Base-by-base conservation (phyloP, 2,113 vertebrate species). In the Dasypus novemcinctus region DNA sequence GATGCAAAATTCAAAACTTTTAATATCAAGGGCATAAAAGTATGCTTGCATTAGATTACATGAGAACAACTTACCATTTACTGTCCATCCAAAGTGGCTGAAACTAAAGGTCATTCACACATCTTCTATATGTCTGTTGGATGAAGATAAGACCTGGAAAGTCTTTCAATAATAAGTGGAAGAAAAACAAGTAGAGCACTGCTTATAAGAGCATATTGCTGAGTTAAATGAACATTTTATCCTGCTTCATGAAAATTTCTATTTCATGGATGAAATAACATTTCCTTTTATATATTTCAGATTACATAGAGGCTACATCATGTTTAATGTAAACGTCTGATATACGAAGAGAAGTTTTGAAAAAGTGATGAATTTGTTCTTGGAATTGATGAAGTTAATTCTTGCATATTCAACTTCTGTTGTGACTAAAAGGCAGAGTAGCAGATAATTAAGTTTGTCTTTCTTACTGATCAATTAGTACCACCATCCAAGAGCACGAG, bases 371-470 rank as follows among this genome's bases (percentile, higher is more conserved):
- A 68, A 74, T 90, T 79, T 95, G 29, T 72, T 92, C 54, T 52
- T 84, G 1, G 33, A 57, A 38, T 25, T n/a, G 66, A 81, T 95
- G 12, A 31, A 83, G 41, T 87, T 96, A 87, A 90, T 95, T 96
- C 54, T 87, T 83, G 3, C 8, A 11, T 87, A 72, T 83, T 80
- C 33, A 57, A 52, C 59, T 49, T 85, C 54, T 92, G 31, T 43
- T 87, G 54, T 82, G 57, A 97, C 93, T 90, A 72, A 90, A 88
- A 95, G 75, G 74, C 81, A 88, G 18, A 94, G 54, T 17, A 38
- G 59, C 72, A 90, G 72, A 78, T 87, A 89, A 94, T 93, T 89
- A 93, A 75, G 31, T n/a, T 79, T 93, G 63, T 80, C 64, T 49
- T 66, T 76, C 38, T 63, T 89, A 79, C 41, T 75, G 57, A 91